Evolutionary conservation across 2,113 vertebrate genomes (phyloP), one percentile per base, ranked within the genome.

Genomic region (Syrmaticus mikado): DNA sequence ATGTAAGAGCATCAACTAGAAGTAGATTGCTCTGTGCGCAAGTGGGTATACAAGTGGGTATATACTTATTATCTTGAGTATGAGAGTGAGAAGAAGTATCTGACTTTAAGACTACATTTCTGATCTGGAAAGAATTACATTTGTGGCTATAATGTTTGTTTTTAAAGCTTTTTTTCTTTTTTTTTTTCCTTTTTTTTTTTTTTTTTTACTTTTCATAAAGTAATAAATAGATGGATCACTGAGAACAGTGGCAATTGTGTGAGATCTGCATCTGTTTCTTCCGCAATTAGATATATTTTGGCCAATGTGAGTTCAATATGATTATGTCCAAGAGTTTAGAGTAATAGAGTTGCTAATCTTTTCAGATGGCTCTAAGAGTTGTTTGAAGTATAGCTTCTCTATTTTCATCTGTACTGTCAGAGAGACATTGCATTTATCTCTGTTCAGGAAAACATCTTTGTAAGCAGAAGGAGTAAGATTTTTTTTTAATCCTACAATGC

Each of bases 41-140:
- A 24, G 43, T 46, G 1, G 3, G 4, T 62, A n/a, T 58, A 20
- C 12, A 28, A 28, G 15, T 53, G 27, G 27, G 15, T 53, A n/a
- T 57, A 66, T 84, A 62, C 48, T 90, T 82, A 22, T 85, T 90
- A 53, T 53, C 8, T 79, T 74, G 43, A 70, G 8, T 62, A 17
- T 61, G 40, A 68, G 13, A 78, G 25, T 68, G 25, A 32, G 38
- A 87, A 17, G 36, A 71, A 78, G 8, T 68, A 41, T 14, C 24
- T 77, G 8, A 10, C 46, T 61, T 85, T 86, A 36, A 90, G 55
- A n/a, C 32, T 78, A 34, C 18, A 87, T 14, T 38, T 88, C 87
- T 75, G 71, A 93, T 87, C 36, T 73, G 83, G 89, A 95, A 76
- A 52, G 62, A 78, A 38, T 38, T 89, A 76, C 12, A 48, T 16